Base-by-base conservation (phyloP, 2,888 invertebrate genomes). In the Drosophila recens region DNA sequence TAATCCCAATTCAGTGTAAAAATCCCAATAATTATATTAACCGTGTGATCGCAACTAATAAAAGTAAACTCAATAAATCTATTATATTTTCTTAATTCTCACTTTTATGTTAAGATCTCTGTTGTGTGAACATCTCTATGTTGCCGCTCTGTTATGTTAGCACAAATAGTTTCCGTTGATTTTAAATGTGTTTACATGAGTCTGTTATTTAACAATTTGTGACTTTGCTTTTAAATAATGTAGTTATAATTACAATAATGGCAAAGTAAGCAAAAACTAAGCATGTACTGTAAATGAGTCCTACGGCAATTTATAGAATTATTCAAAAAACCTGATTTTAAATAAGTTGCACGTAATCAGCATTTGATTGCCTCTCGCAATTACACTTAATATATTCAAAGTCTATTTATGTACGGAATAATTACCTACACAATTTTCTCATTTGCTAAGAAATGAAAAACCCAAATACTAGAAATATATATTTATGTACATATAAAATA, bases 391-490 rank as follows among this genome's bases (percentile, higher is more conserved):
- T 53, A 11, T 46, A 72, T 46, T 49, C 56, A 34, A 15, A 52
- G 30, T 33, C 38, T 34, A 48, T 33, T 51, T 51, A 13, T 52
- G 65, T 54, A 15, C 27, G 15, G 33, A 48, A 11, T 51, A 62
- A 70, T 70, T 56, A 34, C n/a, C n/a, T 2, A 3, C 42, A 45
- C 61, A 62, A 61, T 72, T 68, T 43, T 38, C 52, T 58, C 34
- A 58, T 51, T 49, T 59, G n/a, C 11, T 17, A n/a, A 30, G 20
- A 20, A 17, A 27, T 23, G 40, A 30, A 49, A 30, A 58, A 38
- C 23, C 42, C 8, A 40, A 53, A 36, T 30, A 49, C 11, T 38
- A 10, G 23, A 51, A 52, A 43, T 51, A 13, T 4, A 5, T 27
- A 20, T 20, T 2, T 20, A 20, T 20, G 13, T 34, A 20, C 34